A percentile compares a stretch with the other conserved stretches of the same genome.
phyloP scores from a whole-genome alignment of 1,140 invertebrate species.

The Capitella teleta region DNA sequence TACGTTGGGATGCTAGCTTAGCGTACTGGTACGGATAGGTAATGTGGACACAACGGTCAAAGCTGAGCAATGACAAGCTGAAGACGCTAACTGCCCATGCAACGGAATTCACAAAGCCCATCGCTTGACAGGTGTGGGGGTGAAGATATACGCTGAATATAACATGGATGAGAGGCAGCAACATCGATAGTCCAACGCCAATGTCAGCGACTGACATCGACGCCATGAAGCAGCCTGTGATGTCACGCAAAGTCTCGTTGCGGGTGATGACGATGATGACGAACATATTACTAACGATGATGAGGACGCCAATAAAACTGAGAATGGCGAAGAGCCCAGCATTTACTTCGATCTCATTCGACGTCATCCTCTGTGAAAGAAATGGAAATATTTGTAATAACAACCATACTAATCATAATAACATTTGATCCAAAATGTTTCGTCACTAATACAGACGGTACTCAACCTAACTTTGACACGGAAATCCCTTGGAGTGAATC shows the following conservation, averaged over 20 bases:
- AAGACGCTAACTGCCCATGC: background rate
- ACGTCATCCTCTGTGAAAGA: too few species aligned
- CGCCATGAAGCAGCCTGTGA: background rate
- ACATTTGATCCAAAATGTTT: too few species aligned
- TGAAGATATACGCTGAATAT: background rate
- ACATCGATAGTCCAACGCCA: background rate
- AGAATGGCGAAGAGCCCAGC: too few species aligned
- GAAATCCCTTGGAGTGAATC: too few species aligned
- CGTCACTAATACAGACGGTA: too few species aligned
- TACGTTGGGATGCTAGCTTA: background rate
- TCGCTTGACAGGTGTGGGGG: background rate
- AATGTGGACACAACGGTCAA: background rate
- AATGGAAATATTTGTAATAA: too few species aligned
- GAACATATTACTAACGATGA: background rate
- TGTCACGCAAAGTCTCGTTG: background rate
- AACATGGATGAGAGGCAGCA: background rate
- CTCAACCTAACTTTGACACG: too few species aligned
- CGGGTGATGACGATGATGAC: background rate
- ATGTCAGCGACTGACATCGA: background rate
- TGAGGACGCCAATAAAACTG: too few species aligned
- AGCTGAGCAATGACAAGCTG: background rate
- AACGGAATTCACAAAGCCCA: background rate
- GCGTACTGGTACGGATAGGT: background rate
- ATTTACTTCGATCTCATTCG: too few species aligned
- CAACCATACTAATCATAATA: too few species aligned